These are phyloP conservation scores for Drosophila littoralis DNA, from an alignment of 1,140 invertebrate species.

Conservation along the genomic window DNA sequence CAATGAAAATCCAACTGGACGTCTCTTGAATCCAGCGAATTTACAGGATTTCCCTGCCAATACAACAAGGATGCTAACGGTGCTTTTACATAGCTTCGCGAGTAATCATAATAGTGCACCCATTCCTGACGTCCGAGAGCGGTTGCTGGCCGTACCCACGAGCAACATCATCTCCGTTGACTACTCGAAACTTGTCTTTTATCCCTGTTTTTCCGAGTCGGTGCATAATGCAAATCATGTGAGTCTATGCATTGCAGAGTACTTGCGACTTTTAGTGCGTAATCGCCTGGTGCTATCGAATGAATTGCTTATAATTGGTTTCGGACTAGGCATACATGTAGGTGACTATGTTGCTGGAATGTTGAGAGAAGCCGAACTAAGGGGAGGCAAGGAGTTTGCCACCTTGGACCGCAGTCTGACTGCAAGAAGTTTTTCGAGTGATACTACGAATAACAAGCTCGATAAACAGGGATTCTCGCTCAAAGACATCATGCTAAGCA, in stretches of 20 bases:
- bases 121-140: conserved; percentile 14
- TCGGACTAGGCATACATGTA: conserved; percentile 46
- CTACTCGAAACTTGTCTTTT: conserved; percentile 8
- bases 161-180: conserved; percentile 29
- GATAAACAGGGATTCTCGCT: no score
- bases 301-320: conserved; percentile 45
- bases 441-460: no score
- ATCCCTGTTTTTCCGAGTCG: conserved; percentile 43
- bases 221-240: conserved; percentile 21
- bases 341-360: conserved; percentile 1
- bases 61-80: conserved; percentile 11
- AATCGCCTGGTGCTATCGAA: background rate
- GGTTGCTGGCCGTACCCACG: background rate
- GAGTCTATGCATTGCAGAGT: conserved; percentile 19
- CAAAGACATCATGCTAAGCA: no score
- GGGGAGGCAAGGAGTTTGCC: no score
- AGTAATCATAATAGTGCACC: conserved; percentile 1
- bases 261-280: background rate
- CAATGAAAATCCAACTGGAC: background rate
- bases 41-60: background rate
- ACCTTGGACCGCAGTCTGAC: no score
- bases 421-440: no score
- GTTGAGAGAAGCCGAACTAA: background rate
- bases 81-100: conserved; percentile 43
- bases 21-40: background rate